Evolutionary conservation across 2,797 vertebrate genomes (phyloP), one percentile per base, ranked within the genome.

Genomic region (Gallinago nigripennis): DNA sequence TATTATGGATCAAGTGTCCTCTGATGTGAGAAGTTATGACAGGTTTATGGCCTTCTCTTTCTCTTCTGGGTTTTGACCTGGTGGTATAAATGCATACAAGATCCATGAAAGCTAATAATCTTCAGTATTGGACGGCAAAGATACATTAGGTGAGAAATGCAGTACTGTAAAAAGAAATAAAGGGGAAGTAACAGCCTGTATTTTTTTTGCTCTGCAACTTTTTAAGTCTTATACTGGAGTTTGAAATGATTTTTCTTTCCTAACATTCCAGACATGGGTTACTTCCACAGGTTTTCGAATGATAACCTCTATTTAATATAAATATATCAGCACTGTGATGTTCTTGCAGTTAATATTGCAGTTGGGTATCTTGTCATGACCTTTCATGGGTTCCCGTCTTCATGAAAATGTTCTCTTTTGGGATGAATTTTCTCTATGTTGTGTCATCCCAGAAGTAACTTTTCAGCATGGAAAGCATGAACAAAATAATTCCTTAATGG

Each of bases 391-490:
- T 60, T 82, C 3, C 2, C 37, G n/a, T 48, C 30, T 71, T 89
- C 8, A 2, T 56, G 35, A 90, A 80, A 73, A 35, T 1, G 1
- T 69, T 81, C 25, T 70, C 24, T 65, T 89, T 63, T 73, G 82
- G 73, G 28, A 50, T 75, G 61, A 91, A 79, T 93, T 90, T 90
- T 82, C 75, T 84, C 57, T 73, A 4, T 81, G 16, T 92, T 86
- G 15, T 94, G 86, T 95, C 58, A 76, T 93, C 56, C 30, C 58
- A 92, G 54, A 79, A 91, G n/a, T 78, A 82, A 60, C 63, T 82
- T 94, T 84, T 90, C 64, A 81, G 12, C 51, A 16, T 35, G 87
- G 80, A 86, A 91, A 86, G n/a, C 65, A 54, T 83, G 84, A 69
- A 76, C 45, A 83, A 83, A 94, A 41, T 76, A 71, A 66, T 88